Percentiles rank a stretch among this genome's conserved stretches.
phyloP scores from a whole-genome alignment of 2,113 vertebrate genomes.

The Hystrix cristata region DNA sequence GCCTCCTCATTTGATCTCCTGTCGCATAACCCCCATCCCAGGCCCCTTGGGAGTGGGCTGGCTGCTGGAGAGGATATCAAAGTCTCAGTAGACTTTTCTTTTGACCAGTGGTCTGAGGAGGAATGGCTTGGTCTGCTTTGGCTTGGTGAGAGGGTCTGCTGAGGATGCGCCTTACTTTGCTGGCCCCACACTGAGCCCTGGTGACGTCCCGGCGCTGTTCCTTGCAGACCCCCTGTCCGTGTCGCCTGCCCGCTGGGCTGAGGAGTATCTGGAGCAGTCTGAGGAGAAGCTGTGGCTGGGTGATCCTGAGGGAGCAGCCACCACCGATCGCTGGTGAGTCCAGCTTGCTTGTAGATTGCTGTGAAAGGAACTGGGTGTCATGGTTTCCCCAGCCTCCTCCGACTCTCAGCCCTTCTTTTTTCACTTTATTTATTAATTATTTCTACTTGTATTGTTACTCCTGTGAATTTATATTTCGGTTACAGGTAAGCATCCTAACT shows the following conservation, averaged over 20 bases:
- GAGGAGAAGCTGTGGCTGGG: slow-evolving; percentile 99
- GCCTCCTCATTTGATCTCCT: background rate
- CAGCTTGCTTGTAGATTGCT: background rate
- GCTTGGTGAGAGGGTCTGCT: background rate
- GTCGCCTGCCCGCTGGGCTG: slow-evolving; percentile 95
- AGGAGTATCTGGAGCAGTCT: slow-evolving; percentile 98
- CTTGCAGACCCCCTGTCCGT: slow-evolving; percentile 92
- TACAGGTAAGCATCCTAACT: background rate
- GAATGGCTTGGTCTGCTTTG: background rate
- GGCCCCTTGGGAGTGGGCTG: background rate
- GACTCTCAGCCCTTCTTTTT: background rate
- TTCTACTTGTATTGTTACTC: background rate
- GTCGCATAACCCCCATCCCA: background rate
- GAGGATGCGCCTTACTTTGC: background rate
- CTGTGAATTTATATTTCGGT: background rate
- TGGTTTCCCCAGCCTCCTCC: background rate
- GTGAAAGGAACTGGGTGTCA: background rate
- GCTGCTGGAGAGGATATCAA: background rate
- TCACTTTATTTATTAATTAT: background rate
- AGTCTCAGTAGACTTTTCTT: background rate
- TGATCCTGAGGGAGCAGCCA: slow-evolving; percentile 92
- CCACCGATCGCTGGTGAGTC: slow-evolving; percentile 87
- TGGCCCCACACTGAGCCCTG: background rate
- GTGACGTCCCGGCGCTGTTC: background rate
- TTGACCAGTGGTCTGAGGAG: background rate